Base-by-base conservation (phyloP, 2,797 vertebrate genomes). In the Melanotaenia maccullochi region DNA sequence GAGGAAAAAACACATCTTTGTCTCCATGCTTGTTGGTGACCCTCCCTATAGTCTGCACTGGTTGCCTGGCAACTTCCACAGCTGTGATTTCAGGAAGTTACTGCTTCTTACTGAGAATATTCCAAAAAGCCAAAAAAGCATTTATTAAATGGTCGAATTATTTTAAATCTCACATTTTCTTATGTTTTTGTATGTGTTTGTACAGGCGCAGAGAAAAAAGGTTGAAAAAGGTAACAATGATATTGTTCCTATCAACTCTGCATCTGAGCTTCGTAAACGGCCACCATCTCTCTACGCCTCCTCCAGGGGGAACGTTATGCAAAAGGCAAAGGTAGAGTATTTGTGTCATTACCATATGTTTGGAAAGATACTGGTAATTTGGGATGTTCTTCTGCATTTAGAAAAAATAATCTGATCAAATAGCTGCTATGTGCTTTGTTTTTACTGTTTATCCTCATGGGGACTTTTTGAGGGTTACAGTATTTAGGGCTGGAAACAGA, bases 251-350 rank as follows among this genome's bases (percentile, higher is more conserved):
- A 95, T 98, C 72, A 99, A 97, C 83, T 94, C 95, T 59, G 95
- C 96, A 5, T 95, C 95, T 0, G 97, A 99, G 90, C 90, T 98
- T 70, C 95, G 95, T 65, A 98, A 96, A 75, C 96, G 96, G 3
- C 95, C 96, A 36, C 95, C 96, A 0, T 96, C 97, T 67, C 93
- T 97, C 24, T 92, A 93, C 59, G 87, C 95, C 63, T 94, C 97
- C 71, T 94, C 92, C 73, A 96, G 94, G 83, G 97, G 97, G 42
- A 97, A 93, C 0, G 98, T 99, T 89, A 95, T 99, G 90, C 93
- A 96, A 88, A 99, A 98, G 75, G 96, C 97, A 76, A 99, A 99
- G 97, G 98, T 99, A 91, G 25, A 12, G 54, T 14, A 57, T 28
- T 36, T 55, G 61, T 47, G 18, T 51, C 13, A 35, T 18, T 35